Percentiles rank a stretch among this genome's conserved stretches.
Conservation (phyloP, 2,888 invertebrate genomes). For the Prenolepis imparis region DNA sequence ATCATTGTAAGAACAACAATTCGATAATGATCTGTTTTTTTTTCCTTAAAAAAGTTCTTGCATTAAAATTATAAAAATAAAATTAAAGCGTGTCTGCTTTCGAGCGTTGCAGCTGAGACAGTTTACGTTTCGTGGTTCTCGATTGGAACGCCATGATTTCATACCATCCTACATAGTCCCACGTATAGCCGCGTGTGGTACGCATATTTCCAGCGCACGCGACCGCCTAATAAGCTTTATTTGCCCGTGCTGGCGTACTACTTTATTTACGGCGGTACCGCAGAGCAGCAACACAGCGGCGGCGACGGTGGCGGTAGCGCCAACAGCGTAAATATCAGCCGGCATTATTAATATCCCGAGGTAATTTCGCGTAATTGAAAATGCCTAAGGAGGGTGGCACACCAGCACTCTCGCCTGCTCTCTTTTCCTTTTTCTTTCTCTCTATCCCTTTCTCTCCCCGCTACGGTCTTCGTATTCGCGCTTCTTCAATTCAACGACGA, state of each 20-base stretch:
- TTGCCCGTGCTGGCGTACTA: constrained; percentile 69
- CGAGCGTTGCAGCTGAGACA: not conserved
- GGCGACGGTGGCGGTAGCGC: constrained; percentile 56
- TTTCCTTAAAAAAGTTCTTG: not conserved
- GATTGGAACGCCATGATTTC: constrained; percentile 38
- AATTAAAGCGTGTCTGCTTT: not conserved
- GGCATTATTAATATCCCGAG: constrained; percentile 79
- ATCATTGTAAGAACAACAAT: not conserved
- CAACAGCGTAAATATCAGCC: constrained; percentile 77
- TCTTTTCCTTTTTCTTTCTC: not conserved
- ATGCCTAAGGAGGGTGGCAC: constrained; percentile 76
- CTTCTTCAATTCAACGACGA: not conserved
- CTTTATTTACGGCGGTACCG: constrained; percentile 73
- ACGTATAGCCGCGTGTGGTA: constrained; percentile 19
- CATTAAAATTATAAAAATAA: not conserved
- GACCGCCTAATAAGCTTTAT: constrained; percentile 78
- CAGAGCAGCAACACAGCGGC: constrained; percentile 27
- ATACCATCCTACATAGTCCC: not conserved
- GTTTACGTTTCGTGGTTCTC: not conserved
- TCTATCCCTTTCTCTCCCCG: not conserved
- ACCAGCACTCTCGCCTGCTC: constrained; percentile 51
- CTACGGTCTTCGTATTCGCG: not conserved
- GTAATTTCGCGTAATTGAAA: constrained; percentile 81
- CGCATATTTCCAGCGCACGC: constrained; percentile 62
- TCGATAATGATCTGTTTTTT: not conserved